These are phyloP conservation scores for Microcebus griseorufus DNA, from an alignment of 2,113 vertebrate species.

Conservation along the genomic window DNA sequence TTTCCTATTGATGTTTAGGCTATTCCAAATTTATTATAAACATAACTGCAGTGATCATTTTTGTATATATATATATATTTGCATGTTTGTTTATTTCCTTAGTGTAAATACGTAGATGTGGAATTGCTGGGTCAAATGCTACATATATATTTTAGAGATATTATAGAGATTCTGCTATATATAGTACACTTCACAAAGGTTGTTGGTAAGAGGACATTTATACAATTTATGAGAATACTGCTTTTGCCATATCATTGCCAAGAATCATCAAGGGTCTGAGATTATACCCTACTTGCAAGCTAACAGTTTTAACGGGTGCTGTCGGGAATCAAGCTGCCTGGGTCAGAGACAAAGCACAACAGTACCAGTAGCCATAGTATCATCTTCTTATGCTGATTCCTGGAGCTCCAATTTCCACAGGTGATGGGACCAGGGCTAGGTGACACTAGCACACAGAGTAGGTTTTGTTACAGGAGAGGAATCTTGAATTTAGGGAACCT, in stretches of 20 bases:
- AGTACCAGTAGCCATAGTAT: background rate
- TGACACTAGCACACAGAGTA: background rate
- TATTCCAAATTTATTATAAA: background rate
- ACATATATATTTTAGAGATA: background rate
- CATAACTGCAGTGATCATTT: background rate
- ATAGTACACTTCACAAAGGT: background rate
- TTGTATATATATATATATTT: background rate
- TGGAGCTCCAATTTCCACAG: background rate
- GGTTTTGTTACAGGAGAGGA: background rate
- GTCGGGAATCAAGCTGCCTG: background rate
- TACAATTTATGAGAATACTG: background rate
- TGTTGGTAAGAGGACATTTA: background rate
- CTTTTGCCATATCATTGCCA: background rate
- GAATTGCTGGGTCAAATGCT: conserved; percentile 3
- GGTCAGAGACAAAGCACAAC: background rate
- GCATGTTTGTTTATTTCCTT: background rate
- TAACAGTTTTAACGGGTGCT: background rate
- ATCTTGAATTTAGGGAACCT: background rate
- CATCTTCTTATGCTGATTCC: background rate
- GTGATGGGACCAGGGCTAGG: background rate
- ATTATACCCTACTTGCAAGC: background rate
- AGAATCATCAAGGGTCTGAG: background rate
- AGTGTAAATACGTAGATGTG: background rate
- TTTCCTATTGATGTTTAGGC: background rate
- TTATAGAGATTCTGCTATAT: background rate